phyloP scores from a whole-genome alignment of 2,888 invertebrate genomes.

The Scelioninae gen. 1 region DNA sequence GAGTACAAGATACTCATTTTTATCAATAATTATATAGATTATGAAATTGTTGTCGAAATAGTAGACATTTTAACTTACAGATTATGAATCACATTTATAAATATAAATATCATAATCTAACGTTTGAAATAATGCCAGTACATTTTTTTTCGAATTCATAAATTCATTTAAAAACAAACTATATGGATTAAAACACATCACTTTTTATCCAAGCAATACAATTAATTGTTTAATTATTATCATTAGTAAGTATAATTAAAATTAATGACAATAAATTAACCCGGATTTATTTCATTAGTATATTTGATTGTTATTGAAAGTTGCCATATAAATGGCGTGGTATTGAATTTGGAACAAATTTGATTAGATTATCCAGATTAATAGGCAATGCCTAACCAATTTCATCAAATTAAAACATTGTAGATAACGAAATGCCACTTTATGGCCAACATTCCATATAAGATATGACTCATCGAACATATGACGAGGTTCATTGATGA shows the following conservation, averaged over 20 bases:
- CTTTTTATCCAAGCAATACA: background rate
- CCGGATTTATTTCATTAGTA: background rate
- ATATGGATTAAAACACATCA: background rate
- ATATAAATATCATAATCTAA: conserved; percentile 16
- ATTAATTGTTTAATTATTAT: too few relatives aligned
- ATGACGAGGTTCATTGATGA: conserved; percentile 49
- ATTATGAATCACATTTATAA: conserved; percentile 34
- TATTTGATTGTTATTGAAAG: background rate
- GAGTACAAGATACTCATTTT: too few relatives aligned
- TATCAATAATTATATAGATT: background rate
- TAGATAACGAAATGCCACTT: conserved; percentile 32
- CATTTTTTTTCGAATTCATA: background rate
- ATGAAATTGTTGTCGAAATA: background rate
- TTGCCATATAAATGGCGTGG: background rate
- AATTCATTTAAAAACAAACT: conserved; percentile 1
- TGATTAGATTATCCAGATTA: conserved; percentile 14
- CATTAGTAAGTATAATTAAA: too few relatives aligned
- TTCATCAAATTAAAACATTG: conserved; percentile 32
- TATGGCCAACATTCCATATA: conserved; percentile 24
- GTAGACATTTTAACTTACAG: background rate
- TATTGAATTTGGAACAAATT: background rate
- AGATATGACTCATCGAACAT: conserved; percentile 42
- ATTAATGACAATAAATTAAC: too few relatives aligned
- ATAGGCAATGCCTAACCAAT: conserved; percentile 29
- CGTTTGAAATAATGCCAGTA: conserved; percentile 23